Evolutionary conservation across 2,888 invertebrate genomes (phyloP), one percentile per base, ranked within the genome.

Genomic region (Sympetrum striolatum): DNA sequence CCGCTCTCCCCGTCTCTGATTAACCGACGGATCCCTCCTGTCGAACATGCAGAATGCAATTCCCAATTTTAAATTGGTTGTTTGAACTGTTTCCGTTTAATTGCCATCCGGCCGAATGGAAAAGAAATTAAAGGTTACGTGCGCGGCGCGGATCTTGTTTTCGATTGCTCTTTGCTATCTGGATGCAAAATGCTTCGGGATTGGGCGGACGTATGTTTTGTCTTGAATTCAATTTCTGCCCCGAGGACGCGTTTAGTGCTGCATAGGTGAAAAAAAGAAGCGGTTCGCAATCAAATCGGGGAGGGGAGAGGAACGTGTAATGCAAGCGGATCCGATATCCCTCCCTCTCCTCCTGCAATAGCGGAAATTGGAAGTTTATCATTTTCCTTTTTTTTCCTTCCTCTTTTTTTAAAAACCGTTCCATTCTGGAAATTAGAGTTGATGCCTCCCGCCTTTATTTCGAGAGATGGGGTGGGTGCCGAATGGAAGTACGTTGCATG

Each of bases 51-150:
- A 31, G 86, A 86, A 86, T 86, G 86, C 86, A 86, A 86, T 86
- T 86, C 64, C 86, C 86, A 60, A 60, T 60, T 86, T 86, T 86
- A 86, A 86, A 86, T 86, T 86, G 86, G 58, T 86, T 39, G 86
- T 86, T 86, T 86, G 60, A 86, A 60, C 86, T 86, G 86, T 86
- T 86, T 86, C 86, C 86, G 60, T 60, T 60, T 86, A 86, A 86
- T 86, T 86, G 60, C 86, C 86, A 86, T 86, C 86, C 58, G 86
- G 86, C 37, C 37, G 86, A 64, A 86, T 39, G 82, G 86, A 60
- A 60, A 86, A 86, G 86, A 86, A 86, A 86, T 86, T 86, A 86
- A 86, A 86, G 60, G 86, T 86, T 86, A 86, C 86, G 60, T 25
- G 37, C 60, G 35, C 82, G 44, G 44, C 35, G 64, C 39, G 64